Conservation (phyloP, 2,113 vertebrate species). For the Passer domesticus region DNA sequence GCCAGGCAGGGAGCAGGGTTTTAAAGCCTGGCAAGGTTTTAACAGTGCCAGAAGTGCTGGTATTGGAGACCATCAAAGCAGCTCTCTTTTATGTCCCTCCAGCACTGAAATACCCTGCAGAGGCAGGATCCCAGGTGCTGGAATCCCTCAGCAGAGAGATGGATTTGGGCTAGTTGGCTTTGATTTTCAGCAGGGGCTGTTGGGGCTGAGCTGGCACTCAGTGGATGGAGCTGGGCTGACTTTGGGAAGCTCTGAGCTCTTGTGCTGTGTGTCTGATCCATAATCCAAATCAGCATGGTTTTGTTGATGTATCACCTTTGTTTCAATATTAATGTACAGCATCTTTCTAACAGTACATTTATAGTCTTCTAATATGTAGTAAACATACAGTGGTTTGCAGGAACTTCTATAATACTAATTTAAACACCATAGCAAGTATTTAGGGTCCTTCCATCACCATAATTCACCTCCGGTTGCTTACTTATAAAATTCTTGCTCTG, state of each 20-base stretch:
- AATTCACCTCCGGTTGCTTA: not conserved
- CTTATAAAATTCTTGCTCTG: not conserved
- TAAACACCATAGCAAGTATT: not conserved
- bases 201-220: not conserved
- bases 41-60: not conserved
- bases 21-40: not conserved
- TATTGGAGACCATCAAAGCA: not conserved
- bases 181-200: not conserved
- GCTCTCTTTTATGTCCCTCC: not conserved
- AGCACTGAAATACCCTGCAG: not conserved
- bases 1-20: not conserved
- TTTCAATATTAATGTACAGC: not conserved
- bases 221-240: not conserved
- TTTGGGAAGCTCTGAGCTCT: not conserved
- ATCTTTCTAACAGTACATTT: not conserved
- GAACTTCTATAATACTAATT: not conserved
- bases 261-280: not conserved
- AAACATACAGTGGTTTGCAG: not conserved
- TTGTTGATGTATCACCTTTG: not conserved
- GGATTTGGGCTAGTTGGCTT: not conserved
- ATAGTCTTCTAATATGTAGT: not conserved
- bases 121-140: not conserved
- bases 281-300: not conserved
- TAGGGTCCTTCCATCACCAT: not conserved
- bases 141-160: not conserved